These are phyloP conservation scores for Microtus richardsoni DNA, from an alignment of 2,113 vertebrate species.

Conservation along the genomic window DNA sequence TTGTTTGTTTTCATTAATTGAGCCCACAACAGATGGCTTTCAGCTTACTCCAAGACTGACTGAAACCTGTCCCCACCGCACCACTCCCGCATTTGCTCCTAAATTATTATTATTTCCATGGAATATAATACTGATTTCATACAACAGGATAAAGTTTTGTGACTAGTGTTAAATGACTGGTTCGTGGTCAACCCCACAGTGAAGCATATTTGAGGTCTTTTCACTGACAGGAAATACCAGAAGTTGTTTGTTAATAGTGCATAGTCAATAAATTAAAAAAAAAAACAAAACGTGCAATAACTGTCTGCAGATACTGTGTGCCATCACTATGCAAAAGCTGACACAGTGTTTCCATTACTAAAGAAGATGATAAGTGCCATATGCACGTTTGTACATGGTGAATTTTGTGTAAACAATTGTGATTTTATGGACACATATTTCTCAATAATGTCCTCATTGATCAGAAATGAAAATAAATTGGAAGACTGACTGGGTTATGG, in stretches of 20 bases:
- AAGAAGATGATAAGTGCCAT: background rate
- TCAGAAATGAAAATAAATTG: conserved; percentile 46
- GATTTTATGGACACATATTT: background rate
- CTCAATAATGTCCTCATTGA: conserved; percentile 28
- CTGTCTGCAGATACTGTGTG: background rate
- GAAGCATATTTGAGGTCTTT: background rate
- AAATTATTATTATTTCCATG: background rate
- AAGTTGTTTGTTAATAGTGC: background rate
- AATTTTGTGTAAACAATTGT: background rate
- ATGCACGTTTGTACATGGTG: background rate
- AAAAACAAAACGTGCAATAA: background rate
- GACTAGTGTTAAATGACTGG: background rate
- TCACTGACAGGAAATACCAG: background rate
- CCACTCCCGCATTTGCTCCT: background rate
- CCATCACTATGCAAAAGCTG: background rate
- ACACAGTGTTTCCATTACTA: background rate
- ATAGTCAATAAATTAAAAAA: background rate
- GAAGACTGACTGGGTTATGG: conserved; percentile 21
- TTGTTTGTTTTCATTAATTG: background rate
- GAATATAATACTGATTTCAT: background rate
- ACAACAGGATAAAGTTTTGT: background rate
- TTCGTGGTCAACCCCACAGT: background rate
- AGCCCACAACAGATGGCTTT: background rate
- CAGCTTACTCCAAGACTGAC: background rate
- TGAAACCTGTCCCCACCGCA: background rate